Evolutionary conservation across 1,140 invertebrate species (phyloP), one percentile per base, ranked within the genome.

Genomic region (Rhynchophorus ferrugineus): DNA sequence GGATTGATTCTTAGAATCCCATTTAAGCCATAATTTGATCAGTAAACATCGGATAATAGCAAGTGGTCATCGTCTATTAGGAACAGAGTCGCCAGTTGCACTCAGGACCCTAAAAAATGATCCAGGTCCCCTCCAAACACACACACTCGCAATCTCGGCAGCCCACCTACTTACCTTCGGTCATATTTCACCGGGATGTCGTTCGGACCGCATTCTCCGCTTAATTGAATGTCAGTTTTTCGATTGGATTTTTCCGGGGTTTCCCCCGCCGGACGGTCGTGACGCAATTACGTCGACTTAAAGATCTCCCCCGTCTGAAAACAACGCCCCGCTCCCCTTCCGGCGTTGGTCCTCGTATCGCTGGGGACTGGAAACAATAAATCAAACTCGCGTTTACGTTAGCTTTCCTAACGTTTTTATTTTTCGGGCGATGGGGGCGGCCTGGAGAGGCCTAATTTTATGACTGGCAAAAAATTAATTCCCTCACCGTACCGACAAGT

Each of bases 201-300:
- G 33, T 49, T 49, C 39, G 13, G 48, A 6, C 19, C 48, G 39
- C 48, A 49, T 49, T 49, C 48, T 20, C 48, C 1, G 39, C 38
- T 49, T 49, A 49, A 49, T 49, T 49, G 48, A 49, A 49, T 49
- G 48, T 49, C 48, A 49, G 48, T 16, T 42, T 49, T 49, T 49
- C 29, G 48, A 49, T 49, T 49, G 48, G 48, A 49, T 49, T 49
- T 49, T 43, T 43, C 21, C 24, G 13, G 45, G 17, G 35, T 19
- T 48, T 22, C 18, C 20, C 45, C n/a, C 13, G 13, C 36, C 8
- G 44, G 44, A 5, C 17, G 47, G 33, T 41, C 47, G 47, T 49
- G 47, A 49, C 47, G 47, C 47, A 49, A 49, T 49, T 49, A 49
- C 38, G 38, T 39, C 22, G 47, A 49, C 47, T 49, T 49, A 49